Evolutionary conservation across 2,888 invertebrate genomes (phyloP).

Genomic region (Caenorhabditis wallacei): DNA sequence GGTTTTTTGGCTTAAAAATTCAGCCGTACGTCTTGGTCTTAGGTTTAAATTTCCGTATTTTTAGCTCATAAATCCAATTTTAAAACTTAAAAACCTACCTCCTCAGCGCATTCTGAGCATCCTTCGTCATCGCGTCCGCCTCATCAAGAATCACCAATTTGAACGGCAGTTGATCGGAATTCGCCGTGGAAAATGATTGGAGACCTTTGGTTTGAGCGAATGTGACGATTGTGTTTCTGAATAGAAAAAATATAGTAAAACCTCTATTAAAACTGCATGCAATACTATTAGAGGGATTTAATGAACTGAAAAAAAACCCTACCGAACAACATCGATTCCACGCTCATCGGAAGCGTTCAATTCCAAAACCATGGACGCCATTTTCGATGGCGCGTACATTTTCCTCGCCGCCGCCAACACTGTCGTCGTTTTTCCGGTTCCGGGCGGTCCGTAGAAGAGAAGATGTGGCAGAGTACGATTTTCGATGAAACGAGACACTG

Average conservation of each 20-base stretch:
- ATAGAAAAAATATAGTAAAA: too few relatives aligned
- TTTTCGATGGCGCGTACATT: slow-evolving; percentile 92
- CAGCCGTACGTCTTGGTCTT: too few relatives aligned
- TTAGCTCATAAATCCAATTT: too few relatives aligned
- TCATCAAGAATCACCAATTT: slow-evolving; percentile 98
- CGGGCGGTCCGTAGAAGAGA: slow-evolving; percentile 97
- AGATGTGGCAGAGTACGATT: slow-evolving; percentile 96
- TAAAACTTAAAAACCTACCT: slow-evolving; percentile 87
- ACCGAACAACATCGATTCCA: slow-evolving; percentile 85
- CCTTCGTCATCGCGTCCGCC: slow-evolving; percentile 99
- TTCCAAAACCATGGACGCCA: slow-evolving; percentile 93
- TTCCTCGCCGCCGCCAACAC: slow-evolving; percentile 96
- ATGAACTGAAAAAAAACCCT: too few relatives aligned
- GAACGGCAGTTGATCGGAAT: slow-evolving; percentile 82
- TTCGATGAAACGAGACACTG: slow-evolving; percentile 87
- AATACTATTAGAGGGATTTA: too few relatives aligned
- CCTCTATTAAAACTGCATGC: too few relatives aligned
- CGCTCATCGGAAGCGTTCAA: slow-evolving; percentile 98
- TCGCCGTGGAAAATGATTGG: slow-evolving; percentile 85
- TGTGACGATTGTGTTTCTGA: slow-evolving; percentile 67
- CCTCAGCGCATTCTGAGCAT: slow-evolving; percentile 98
- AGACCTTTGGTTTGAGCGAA: slow-evolving; percentile 88
- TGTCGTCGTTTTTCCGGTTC: slow-evolving; percentile 97
- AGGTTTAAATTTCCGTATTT: slow-evolving; percentile 84
- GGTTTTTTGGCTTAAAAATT: too few relatives aligned